These are phyloP conservation scores for Brachionus rubens DNA, from an alignment of 1,140 invertebrate species.

Conservation along the genomic window DNA sequence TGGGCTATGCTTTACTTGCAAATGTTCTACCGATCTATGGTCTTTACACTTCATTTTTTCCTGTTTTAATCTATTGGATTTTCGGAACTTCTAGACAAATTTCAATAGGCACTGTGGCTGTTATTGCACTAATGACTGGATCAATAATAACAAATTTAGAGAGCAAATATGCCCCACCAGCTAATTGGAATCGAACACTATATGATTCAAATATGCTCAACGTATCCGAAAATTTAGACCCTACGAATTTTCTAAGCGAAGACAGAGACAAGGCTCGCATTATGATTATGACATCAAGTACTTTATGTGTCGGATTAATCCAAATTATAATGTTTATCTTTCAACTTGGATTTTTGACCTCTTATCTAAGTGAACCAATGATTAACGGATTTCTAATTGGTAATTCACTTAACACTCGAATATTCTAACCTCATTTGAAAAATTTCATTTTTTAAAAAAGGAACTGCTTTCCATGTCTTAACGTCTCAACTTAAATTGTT, in stretches of 20 bases:
- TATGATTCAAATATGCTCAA: not conserved
- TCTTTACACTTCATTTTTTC: conserved; percentile 90
- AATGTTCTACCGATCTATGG: conserved; percentile 81
- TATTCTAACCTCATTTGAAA: conserved; percentile 47
- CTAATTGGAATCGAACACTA: not conserved
- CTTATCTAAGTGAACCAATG: conserved; percentile 62
- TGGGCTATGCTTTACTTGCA: conserved; percentile 84
- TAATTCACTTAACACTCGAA: not conserved
- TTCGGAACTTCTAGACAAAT: conserved; percentile 86
- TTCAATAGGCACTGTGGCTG: conserved; percentile 86
- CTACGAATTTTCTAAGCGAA: not conserved
- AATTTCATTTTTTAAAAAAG: not conserved
- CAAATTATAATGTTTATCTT: conserved; percentile 55
- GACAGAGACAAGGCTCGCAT: not conserved
- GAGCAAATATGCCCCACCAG: conserved; percentile 1
- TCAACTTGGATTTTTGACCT: conserved; percentile 60
- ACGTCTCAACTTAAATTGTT: conserved; percentile 61
- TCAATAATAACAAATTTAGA: not conserved
- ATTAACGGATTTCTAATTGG: conserved; percentile 62
- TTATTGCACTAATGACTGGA: conserved; percentile 75
- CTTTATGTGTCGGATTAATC: conserved; percentile 9
- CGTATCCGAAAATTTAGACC: not conserved
- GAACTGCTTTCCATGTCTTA: conserved; percentile 60
- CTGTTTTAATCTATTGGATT: conserved; percentile 79
- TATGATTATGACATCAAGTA: not conserved